These are phyloP conservation scores for Calyptommatus sinebrachiatus DNA, from an alignment of 2,113 vertebrate genomes.

Conservation along the genomic window DNA sequence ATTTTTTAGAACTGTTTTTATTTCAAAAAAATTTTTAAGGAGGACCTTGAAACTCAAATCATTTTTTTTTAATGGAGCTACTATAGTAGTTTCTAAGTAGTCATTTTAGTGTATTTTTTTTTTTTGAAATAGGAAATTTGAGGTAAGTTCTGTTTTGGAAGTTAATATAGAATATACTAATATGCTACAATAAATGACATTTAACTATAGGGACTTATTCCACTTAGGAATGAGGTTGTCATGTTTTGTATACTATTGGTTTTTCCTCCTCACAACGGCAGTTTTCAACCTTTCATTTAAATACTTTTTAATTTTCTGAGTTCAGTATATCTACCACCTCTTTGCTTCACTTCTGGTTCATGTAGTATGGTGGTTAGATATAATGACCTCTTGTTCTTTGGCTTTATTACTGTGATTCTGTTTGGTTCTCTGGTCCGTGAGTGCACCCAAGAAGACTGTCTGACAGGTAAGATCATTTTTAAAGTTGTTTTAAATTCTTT, in stretches of 20 bases:
- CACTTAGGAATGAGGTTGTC: slow-evolving; percentile 37
- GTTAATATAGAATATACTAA: slow-evolving; percentile 46
- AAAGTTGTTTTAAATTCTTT: slow-evolving; percentile 82
- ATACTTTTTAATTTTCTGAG: slow-evolving; percentile 67
- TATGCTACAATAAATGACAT: slow-evolving; percentile 42
- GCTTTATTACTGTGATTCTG: slow-evolving; percentile 73
- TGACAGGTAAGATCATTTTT: slow-evolving; percentile 82
- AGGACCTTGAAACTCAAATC: slow-evolving; percentile 58
- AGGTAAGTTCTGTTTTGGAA: slow-evolving; percentile 76
- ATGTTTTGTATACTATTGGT: slow-evolving; percentile 43
- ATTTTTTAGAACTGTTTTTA: slow-evolving; percentile 35
- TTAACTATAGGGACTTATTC: slow-evolving; percentile 27
- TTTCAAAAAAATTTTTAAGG: slow-evolving; percentile 40
- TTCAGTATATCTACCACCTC: slow-evolving; percentile 73
- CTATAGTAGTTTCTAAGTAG: slow-evolving; percentile 80
- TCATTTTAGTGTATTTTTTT: slow-evolving; percentile 71
- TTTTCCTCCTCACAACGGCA: slow-evolving; percentile 49
- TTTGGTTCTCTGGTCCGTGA: slow-evolving; percentile 75
- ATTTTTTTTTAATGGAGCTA: slow-evolving; percentile 75
- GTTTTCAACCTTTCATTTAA: slow-evolving; percentile 67
- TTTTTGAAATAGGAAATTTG: slow-evolving; percentile 74
- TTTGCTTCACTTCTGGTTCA: slow-evolving; percentile 66
- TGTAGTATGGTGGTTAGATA: slow-evolving; percentile 70
- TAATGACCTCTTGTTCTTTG: slow-evolving; percentile 73
- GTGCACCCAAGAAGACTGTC: slow-evolving; percentile 64